Conservation (phyloP, 2,113 vertebrate genomes). For the Macrotis lagotis region DNA sequence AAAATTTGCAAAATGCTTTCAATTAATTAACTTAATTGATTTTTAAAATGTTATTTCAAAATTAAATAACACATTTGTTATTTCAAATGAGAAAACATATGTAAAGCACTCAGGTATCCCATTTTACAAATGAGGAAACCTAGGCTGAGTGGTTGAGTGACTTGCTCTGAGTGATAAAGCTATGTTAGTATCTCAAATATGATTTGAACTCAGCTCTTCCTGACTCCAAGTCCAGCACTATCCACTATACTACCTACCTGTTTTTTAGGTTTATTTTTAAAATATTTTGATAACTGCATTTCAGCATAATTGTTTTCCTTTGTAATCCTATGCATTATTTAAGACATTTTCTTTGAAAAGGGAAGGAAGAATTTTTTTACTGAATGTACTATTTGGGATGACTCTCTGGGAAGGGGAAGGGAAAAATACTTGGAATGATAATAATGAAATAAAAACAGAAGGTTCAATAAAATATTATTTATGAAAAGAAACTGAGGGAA, state of each 20-base stretch:
- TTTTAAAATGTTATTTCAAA: neutral
- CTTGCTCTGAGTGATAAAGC: neutral
- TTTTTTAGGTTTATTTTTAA: neutral
- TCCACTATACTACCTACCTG: neutral
- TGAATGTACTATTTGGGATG: neutral
- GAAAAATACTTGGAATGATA: neutral
- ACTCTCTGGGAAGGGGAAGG: neutral
- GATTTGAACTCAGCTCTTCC: neutral
- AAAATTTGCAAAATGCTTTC: neutral
- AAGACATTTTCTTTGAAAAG: neutral
- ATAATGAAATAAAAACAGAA: neutral
- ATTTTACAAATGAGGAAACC: neutral
- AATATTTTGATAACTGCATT: neutral
- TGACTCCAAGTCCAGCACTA: neutral
- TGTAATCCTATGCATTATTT: neutral
- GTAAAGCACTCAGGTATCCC: neutral
- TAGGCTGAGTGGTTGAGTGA: neutral
- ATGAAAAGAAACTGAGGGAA: neutral
- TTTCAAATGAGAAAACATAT: neutral
- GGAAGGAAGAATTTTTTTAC: neutral
- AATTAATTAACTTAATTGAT: neutral
- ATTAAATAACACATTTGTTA: neutral
- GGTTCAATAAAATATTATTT: neutral
- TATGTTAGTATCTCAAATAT: neutral
- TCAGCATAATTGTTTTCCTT: neutral